phyloP scores from a whole-genome alignment of 1,140 invertebrate species.

The Paralvinella palmiformis region DNA sequence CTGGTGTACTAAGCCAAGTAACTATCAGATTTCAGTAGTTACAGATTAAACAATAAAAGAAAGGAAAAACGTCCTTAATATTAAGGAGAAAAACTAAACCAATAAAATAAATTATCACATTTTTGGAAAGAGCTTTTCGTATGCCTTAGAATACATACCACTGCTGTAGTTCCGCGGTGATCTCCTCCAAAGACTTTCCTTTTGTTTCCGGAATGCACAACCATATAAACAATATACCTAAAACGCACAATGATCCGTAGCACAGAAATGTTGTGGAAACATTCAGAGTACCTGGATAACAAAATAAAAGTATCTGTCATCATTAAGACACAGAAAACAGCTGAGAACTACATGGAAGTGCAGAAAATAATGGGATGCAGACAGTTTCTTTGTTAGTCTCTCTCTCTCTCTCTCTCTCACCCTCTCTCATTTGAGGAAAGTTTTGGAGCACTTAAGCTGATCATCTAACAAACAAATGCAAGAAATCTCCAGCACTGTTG shows the following conservation, averaged over 20 bases:
- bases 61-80: too few relatives aligned
- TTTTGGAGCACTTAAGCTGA: too few relatives aligned
- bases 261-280: slow-evolving; percentile 48
- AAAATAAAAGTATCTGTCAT: neutral
- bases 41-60: too few relatives aligned
- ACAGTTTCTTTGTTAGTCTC: slow-evolving; percentile 13
- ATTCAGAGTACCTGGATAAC: neutral
- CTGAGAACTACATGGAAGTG: neutral
- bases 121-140: too few relatives aligned
- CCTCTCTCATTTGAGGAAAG: too few relatives aligned
- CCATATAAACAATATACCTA: slow-evolving; percentile 41
- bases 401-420: neutral
- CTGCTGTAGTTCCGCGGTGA: slow-evolving; percentile 13
- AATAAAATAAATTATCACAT: too few relatives aligned
- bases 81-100: too few relatives aligned
- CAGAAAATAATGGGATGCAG: neutral
- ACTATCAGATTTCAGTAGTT: too few relatives aligned
- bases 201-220: slow-evolving; percentile 43
- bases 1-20: too few relatives aligned
- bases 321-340: neutral
- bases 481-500: neutral
- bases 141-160: neutral
- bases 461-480: too few relatives aligned
- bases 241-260: slow-evolving; percentile 41
- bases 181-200: slow-evolving; percentile 46